Percentiles rank a stretch among this genome's conserved stretches.
Conservation (phyloP, 2,888 invertebrate genomes). For the Lissocephala sabroskyi region DNA sequence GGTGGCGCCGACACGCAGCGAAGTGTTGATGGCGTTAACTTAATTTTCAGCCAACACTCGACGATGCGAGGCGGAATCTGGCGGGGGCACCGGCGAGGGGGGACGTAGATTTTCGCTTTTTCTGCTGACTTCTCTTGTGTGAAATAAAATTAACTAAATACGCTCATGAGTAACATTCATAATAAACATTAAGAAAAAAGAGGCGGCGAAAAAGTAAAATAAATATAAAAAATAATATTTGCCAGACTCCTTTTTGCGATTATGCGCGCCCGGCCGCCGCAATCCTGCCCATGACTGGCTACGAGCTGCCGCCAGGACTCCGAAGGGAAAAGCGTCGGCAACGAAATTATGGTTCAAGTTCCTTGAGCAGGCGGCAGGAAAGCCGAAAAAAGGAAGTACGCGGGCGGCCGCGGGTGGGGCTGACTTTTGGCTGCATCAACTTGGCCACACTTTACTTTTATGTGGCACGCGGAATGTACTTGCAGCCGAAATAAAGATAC, state of each 20-base stretch:
- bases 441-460: slow-evolving; percentile 63
- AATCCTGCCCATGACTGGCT: too few species aligned
- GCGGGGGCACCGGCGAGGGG: slow-evolving; percentile 29
- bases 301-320: too few species aligned
- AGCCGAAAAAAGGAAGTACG: too few species aligned
- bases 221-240: slow-evolving; percentile 67
- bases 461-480: slow-evolving; percentile 56
- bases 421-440: slow-evolving; percentile 36
- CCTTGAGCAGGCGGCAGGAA: slow-evolving; percentile 41
- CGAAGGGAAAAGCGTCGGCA: slow-evolving; percentile 29
- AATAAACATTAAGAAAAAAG: slow-evolving; percentile 66
- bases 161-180: slow-evolving; percentile 67
- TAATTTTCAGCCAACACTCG: slow-evolving; percentile 54
- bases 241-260: slow-evolving; percentile 62
- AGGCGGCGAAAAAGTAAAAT: slow-evolving; percentile 45
- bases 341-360: slow-evolving; percentile 62
- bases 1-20: slow-evolving; percentile 31
- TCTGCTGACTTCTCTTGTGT: slow-evolving; percentile 57
- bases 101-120: slow-evolving; percentile 3
- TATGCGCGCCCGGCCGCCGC: too few species aligned
- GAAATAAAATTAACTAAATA: slow-evolving; percentile 67
- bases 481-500: slow-evolving; percentile 61
- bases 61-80: slow-evolving; percentile 34
- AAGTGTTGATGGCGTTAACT: slow-evolving; percentile 62
- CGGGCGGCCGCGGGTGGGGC: slow-evolving; percentile 1